Evolutionary conservation across 2,888 invertebrate species (phyloP).

Genomic region (Tiliacea aurago): DNA sequence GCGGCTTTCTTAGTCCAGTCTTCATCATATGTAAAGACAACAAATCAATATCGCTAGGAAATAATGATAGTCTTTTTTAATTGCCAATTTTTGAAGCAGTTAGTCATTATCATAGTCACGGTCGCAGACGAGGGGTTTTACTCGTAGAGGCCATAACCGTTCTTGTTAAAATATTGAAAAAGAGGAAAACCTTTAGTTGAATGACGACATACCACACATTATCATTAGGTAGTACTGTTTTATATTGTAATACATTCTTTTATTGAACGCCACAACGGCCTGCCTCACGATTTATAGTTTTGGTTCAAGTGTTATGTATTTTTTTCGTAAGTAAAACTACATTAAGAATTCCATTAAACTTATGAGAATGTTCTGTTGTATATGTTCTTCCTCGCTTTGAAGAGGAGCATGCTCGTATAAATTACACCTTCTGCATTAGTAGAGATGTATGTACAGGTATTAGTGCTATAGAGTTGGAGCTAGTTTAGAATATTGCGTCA

Average conservation of each 20-base stretch:
- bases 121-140: background rate
- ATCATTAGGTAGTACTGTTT: slow-evolving; percentile 5
- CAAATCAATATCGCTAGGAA: background rate
- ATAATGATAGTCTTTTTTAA: background rate
- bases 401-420: slow-evolving; percentile 73
- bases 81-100: background rate
- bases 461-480: slow-evolving; percentile 44
- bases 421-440: slow-evolving; percentile 81
- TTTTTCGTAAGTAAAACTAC: slow-evolving; percentile 63
- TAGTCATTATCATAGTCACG: no score
- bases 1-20: background rate
- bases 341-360: slow-evolving; percentile 75
- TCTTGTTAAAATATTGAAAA: background rate
- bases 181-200: background rate
- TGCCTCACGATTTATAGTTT: slow-evolving; percentile 53
- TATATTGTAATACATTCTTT: slow-evolving; percentile 35
- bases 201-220: background rate
- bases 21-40: background rate
- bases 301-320: slow-evolving; percentile 71
- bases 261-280: slow-evolving; percentile 35
- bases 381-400: slow-evolving; percentile 71
- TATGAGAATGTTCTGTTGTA: slow-evolving; percentile 78
- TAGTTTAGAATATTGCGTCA: slow-evolving; percentile 56
- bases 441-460: slow-evolving; percentile 66
- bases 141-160: background rate